Evolutionary conservation across 2,113 vertebrate species (phyloP), one percentile per base, ranked within the genome.

Genomic region (Seriola rivoliana): DNA sequence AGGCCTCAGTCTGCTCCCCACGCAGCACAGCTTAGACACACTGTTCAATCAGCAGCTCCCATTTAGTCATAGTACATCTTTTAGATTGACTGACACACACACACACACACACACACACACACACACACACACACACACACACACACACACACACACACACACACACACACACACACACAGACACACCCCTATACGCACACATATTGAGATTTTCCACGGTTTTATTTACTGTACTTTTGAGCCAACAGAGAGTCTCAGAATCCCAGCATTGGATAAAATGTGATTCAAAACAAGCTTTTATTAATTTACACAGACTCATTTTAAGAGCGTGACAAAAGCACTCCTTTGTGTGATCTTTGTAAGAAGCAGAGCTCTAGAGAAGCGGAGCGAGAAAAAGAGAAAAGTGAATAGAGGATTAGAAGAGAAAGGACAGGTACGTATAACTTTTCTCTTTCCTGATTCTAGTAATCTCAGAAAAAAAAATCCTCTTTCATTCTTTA

Each of bases 401-500:
- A 54, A 32, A 40, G 60, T n/a, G 40, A 75, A 44, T 48, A 32
- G 58, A 63, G 48, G 17, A 70, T 46, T n/a, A 78, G 59, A 65
- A 62, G 29, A 76, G 55, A 80, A 75, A 63, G 16, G 19, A 42
- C 44, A 69, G 66, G 71, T 66, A 38, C 0, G 10, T 19, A 6
- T 4, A 34, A 77, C 62, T n/a, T 78, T 55, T 54, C 59, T 54
- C 42, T 46, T 21, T 60, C 1, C 32, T 12, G 64, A 84, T 71
- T 85, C 81, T 77, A n/a, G 4, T 87, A 75, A 85, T 76, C 80
- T 66, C 44, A 54, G 42, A 11, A 34, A 52, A 62, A 81, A 73
- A 81, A 84, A 84, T 71, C 85, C 68, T 76, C 58, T 80, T 83
- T 85, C 19, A 70, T 73, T 85, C 73, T 72, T 81, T 81, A 91